Conservation (phyloP, 2,113 vertebrate species). For the Phalacrocorax brasilianus region DNA sequence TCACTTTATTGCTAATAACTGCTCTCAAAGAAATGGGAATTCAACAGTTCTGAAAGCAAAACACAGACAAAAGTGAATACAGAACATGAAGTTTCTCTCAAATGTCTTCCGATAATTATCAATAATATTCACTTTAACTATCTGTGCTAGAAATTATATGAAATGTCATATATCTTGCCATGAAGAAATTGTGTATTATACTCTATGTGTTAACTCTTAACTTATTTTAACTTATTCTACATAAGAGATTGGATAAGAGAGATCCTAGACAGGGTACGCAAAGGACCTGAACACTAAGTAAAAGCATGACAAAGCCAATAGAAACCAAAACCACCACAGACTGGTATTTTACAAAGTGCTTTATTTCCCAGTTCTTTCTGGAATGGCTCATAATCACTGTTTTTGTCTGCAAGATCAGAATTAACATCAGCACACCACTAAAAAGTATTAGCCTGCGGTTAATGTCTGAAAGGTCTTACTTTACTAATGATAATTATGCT, state of each 20-base stretch:
- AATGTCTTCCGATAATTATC: neutral
- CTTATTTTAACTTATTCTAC: neutral
- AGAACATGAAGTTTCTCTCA: neutral
- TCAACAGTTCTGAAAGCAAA: neutral
- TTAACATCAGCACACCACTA: neutral
- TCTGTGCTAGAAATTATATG: neutral
- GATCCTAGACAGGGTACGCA: neutral
- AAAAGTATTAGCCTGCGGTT: neutral
- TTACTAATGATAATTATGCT: constrained; percentile 57
- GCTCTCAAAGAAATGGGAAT: neutral
- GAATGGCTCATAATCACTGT: neutral
- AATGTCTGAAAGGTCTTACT: constrained; percentile 46
- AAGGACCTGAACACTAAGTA: neutral
- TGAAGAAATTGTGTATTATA: neutral
- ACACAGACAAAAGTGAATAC: neutral
- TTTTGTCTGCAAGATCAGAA: neutral
- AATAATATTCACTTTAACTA: neutral
- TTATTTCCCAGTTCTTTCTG: neutral
- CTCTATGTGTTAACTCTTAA: neutral
- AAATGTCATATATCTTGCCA: neutral
- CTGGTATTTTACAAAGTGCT: neutral
- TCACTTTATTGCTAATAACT: neutral
- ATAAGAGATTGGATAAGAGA: neutral
- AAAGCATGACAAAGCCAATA: neutral
- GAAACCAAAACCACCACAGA: neutral